phyloP scores from a whole-genome alignment of 1,140 invertebrate species.

The Zaprionus vittiger region DNA sequence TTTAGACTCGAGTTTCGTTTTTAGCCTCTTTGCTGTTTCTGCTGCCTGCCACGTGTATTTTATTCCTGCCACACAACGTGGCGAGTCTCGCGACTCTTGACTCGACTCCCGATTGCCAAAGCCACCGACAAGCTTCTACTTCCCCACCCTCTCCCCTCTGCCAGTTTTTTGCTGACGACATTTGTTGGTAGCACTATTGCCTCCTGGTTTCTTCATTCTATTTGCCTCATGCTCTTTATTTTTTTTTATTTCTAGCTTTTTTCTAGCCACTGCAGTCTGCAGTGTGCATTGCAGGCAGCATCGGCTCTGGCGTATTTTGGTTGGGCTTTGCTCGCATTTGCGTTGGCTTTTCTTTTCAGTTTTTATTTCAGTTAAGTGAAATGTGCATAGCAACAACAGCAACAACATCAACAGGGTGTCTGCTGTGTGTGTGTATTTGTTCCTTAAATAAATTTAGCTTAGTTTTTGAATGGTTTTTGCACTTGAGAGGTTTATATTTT shows the following conservation, averaged over 20 bases:
- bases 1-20: conserved; percentile 1
- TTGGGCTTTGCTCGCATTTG: conserved; percentile 79
- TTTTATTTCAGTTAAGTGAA: conserved; percentile 80
- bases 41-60: conserved; percentile 63
- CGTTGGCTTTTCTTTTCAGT: conserved; percentile 82
- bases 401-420: conserved; percentile 8
- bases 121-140: not conserved
- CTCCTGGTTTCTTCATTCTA: conserved; percentile 23
- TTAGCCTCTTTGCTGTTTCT: not conserved
- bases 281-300: conserved; percentile 21
- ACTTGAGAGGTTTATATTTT: conserved; percentile 83
- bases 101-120: conserved; percentile 35
- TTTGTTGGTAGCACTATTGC: conserved; percentile 52
- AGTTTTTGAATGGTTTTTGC: conserved; percentile 83
- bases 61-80: conserved; percentile 52
- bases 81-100: conserved; percentile 38
- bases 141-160: not conserved
- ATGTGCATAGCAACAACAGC: conserved; percentile 63
- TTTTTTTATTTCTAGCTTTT: not conserved
- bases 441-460: conserved; percentile 82
- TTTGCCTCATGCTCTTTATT: not conserved
- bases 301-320: conserved; percentile 55
- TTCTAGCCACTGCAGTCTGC: not conserved
- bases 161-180: conserved; percentile 69
- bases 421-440: conserved; percentile 40